Evolutionary conservation across 2,113 vertebrate species (phyloP).

Genomic region (Charadrius vociferus): DNA sequence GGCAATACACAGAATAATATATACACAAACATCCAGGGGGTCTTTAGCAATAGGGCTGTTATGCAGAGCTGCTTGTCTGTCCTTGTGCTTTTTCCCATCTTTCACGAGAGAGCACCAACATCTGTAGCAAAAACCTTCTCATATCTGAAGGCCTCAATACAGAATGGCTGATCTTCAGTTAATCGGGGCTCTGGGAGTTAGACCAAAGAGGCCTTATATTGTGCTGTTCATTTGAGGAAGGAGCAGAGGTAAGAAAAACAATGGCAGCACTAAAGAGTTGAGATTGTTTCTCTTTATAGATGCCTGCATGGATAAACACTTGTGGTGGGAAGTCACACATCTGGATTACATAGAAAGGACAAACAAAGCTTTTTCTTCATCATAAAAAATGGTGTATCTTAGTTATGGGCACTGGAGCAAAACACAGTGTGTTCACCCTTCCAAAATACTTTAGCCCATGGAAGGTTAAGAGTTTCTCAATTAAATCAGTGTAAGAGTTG

Average conservation of each 20-base stretch:
- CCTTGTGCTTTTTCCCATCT: background rate
- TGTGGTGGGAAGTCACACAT: background rate
- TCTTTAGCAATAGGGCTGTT: background rate
- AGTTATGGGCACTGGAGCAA: background rate
- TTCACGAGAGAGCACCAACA: background rate
- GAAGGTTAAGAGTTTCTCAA: background rate
- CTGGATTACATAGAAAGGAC: background rate
- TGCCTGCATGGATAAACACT: background rate
- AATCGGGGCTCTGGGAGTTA: background rate
- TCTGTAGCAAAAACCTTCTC: background rate
- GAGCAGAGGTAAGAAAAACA: background rate
- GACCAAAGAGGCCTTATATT: background rate
- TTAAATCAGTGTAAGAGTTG: background rate
- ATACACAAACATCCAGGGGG: background rate
- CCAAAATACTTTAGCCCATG: background rate
- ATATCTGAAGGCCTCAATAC: background rate
- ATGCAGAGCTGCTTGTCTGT: background rate
- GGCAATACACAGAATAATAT: background rate
- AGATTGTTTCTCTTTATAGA: background rate
- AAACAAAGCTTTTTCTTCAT: background rate
- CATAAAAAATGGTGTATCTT: background rate
- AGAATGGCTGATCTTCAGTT: background rate
- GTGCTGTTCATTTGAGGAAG: background rate
- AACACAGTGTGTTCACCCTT: background rate
- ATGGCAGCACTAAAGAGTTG: background rate